Conservation (phyloP, 1,140 invertebrate genomes). For the Amyelois transitella region DNA sequence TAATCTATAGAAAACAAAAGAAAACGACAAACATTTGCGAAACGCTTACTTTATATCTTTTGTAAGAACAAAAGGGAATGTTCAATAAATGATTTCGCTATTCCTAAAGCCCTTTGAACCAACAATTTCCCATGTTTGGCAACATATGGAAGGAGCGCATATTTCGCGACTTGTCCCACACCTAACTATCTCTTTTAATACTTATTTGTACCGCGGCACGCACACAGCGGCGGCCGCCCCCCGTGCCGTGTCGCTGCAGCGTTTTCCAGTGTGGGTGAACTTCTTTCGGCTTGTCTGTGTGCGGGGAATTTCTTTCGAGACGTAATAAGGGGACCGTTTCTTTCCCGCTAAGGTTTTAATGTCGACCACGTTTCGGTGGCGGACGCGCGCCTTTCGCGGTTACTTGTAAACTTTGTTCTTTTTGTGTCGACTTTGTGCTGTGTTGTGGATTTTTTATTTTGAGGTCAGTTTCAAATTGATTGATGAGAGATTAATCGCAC, state of each 20-base stretch:
- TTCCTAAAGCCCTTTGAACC: slow-evolving; percentile 11
- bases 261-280: slow-evolving; percentile 56
- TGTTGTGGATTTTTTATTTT: slow-evolving; percentile 34
- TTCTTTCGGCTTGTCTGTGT: slow-evolving; percentile 64
- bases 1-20: no score
- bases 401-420: slow-evolving; percentile 52
- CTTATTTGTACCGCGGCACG: slow-evolving; percentile 56
- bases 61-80: not conserved
- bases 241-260: slow-evolving; percentile 37
- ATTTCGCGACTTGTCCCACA: slow-evolving; percentile 36
- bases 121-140: slow-evolving; percentile 16
- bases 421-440: slow-evolving; percentile 40
- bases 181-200: slow-evolving; percentile 71
- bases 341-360: slow-evolving; percentile 74
- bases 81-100: not conserved
- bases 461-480: slow-evolving; percentile 16
- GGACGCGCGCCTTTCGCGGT: slow-evolving; percentile 65
- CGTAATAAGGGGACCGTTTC: slow-evolving; percentile 73
- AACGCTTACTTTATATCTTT: not conserved
- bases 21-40: not conserved
- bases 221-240: slow-evolving; percentile 40
- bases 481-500: slow-evolving; percentile 20
- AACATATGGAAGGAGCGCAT: slow-evolving; percentile 21
- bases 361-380: slow-evolving; percentile 71
- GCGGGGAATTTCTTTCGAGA: slow-evolving; percentile 73